A percentile compares a stretch with the other conserved stretches of the same genome.
Evolutionary conservation across 1,140 invertebrate genomes (phyloP).

Genomic region (Aradophagus sp.): DNA sequence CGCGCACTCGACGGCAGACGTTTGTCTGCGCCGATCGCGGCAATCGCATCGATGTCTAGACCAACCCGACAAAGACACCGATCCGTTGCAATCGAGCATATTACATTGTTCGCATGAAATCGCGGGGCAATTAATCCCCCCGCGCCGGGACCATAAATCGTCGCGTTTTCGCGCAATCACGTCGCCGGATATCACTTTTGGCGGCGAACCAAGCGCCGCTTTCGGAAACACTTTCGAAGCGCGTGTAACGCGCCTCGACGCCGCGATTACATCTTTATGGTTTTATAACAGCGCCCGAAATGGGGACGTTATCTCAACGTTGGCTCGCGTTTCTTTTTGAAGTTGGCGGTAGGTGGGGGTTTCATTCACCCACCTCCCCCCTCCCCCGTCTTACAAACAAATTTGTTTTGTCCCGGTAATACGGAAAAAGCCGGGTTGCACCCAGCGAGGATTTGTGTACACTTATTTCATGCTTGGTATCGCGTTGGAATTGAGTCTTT

Average conservation of each 20-base stretch:
- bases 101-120: constrained; percentile 11
- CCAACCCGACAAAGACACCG: constrained; percentile 12
- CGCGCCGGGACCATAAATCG: too few species aligned
- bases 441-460: constrained; percentile 48
- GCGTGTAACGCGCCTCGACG: constrained; percentile 32
- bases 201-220: constrained; percentile 43
- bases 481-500: constrained; percentile 59
- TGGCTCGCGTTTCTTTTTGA: constrained; percentile 15
- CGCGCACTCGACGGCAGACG: constrained; percentile 22
- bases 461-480: constrained; percentile 64
- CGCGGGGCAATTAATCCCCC: too few species aligned
- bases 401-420: constrained; percentile 56
- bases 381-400: constrained; percentile 25
- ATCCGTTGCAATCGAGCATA: not conserved
- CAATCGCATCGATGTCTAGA: constrained; percentile 22
- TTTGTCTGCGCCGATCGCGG: constrained; percentile 10
- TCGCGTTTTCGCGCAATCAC: constrained; percentile 18
- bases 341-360: not conserved
- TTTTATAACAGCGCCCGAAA: constrained; percentile 59
- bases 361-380: too few species aligned
- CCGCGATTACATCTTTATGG: constrained; percentile 63
- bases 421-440: constrained; percentile 33
- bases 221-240: constrained; percentile 57
- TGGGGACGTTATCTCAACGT: constrained; percentile 44
- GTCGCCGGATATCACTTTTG: constrained; percentile 38